A percentile compares a stretch with the other conserved stretches of the same genome.
Conservation (phyloP, 37 sponge, comb jelly and placozoan genomes). For the Agelas oroides region DNA sequence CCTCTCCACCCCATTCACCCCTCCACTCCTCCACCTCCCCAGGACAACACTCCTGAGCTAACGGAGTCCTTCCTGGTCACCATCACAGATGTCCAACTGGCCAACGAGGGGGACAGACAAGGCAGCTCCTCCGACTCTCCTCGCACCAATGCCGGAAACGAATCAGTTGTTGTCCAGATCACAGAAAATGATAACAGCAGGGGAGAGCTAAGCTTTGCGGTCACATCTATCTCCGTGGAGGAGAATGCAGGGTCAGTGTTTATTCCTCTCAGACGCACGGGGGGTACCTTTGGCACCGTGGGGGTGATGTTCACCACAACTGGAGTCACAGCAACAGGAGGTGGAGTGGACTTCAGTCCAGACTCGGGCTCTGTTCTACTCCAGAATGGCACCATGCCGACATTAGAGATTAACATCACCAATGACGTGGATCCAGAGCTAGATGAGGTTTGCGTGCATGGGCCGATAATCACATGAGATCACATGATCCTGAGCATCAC, state of each 20-base stretch:
- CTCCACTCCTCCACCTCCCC: background rate
- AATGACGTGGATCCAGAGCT: slow-evolving; percentile 80
- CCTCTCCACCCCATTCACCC: background rate
- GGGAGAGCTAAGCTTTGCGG: slow-evolving; percentile 65
- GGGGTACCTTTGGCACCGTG: slow-evolving; percentile 77
- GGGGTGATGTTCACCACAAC: slow-evolving; percentile 40
- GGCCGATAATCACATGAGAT: too few species aligned
- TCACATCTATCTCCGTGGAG: slow-evolving; percentile 29
- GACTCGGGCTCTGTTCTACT: slow-evolving; percentile 39
- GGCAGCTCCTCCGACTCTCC: slow-evolving; percentile 57
- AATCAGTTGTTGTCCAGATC: slow-evolving; percentile 47
- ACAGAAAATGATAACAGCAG: slow-evolving; percentile 71
- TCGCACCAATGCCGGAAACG: slow-evolving; percentile 21
- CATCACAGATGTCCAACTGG: slow-evolving; percentile 70
- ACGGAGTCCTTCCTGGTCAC: slow-evolving; percentile 73
- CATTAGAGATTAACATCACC: slow-evolving; percentile 58
- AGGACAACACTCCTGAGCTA: slow-evolving; percentile 75
- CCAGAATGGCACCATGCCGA: background rate
- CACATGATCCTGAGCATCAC: too few species aligned
- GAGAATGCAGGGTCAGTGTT: slow-evolving; percentile 39
- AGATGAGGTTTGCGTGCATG: slow-evolving; percentile 53
- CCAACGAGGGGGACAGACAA: slow-evolving; percentile 46
- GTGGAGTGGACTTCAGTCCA: slow-evolving; percentile 53
- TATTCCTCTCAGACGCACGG: slow-evolving; percentile 48
- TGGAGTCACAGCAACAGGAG: slow-evolving; percentile 36